Evolutionary conservation across 2,888 invertebrate genomes (phyloP).

Genomic region (Danaus chrysippus): DNA sequence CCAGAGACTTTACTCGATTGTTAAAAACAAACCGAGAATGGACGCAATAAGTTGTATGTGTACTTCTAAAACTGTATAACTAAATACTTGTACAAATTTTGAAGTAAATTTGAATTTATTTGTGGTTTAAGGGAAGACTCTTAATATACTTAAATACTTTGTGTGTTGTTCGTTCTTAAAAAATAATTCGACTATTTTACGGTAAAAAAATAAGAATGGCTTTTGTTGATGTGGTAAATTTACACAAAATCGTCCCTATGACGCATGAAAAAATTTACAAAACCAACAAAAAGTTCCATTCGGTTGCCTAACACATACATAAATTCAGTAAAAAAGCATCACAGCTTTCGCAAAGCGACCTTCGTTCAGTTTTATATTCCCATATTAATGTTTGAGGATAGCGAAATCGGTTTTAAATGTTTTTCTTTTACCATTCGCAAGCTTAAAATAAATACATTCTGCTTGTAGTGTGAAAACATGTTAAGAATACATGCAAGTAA

Average conservation of each 20-base stretch:
- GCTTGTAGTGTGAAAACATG: not conserved
- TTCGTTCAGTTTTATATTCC: conserved; percentile 20
- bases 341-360: conserved; percentile 27
- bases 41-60: too few species aligned
- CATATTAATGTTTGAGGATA: conserved; percentile 13
- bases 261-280: conserved; percentile 42
- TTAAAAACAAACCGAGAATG: too few species aligned
- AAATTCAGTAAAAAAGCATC: conserved; percentile 53
- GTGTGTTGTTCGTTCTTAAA: too few species aligned
- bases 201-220: not conserved
- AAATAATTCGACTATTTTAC: too few species aligned
- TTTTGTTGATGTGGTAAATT: not conserved
- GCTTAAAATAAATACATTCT: not conserved
- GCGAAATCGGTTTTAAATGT: not conserved
- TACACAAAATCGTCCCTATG: not conserved
- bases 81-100: too few species aligned
- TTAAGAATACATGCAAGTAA: not conserved
- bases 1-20: too few species aligned
- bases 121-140: too few species aligned
- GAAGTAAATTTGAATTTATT: too few species aligned
- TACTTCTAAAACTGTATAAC: too few species aligned
- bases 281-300: conserved; percentile 55
- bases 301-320: conserved; percentile 50
- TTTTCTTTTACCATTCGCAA: not conserved
- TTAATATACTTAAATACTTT: too few species aligned